Evolutionary conservation across 2,113 vertebrate species (phyloP).

Genomic region (Lipophrys pholis): DNA sequence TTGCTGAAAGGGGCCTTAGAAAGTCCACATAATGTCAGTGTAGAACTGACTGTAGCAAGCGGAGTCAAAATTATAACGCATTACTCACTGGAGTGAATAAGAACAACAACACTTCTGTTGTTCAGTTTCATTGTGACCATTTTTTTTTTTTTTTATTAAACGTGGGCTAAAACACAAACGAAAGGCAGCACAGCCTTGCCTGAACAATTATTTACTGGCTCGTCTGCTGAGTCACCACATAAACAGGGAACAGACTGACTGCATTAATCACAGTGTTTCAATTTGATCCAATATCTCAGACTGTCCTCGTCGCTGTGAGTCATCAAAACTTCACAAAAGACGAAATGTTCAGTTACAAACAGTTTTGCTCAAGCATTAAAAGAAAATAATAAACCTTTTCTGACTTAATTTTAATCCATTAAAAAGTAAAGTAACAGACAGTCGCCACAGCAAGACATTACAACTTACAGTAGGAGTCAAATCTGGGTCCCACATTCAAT

Average conservation of each 20-base stretch:
- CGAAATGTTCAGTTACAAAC: not conserved
- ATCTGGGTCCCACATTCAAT: too few species aligned
- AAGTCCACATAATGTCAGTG: constrained; percentile 6
- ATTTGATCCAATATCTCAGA: constrained; percentile 19
- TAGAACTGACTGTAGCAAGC: not conserved
- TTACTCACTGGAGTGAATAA: too few species aligned
- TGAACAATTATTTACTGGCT: constrained; percentile 29
- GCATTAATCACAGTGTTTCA: constrained; percentile 48
- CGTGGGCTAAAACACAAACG: constrained; percentile 1
- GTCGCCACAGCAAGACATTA: too few species aligned
- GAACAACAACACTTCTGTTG: not conserved
- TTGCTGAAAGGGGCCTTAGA: not conserved
- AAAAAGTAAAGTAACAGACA: too few species aligned
- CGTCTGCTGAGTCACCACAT: constrained; percentile 39
- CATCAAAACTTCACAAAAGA: constrained; percentile 36
- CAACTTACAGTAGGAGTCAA: too few species aligned
- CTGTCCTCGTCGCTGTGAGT: constrained; percentile 9
- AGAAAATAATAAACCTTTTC: too few species aligned
- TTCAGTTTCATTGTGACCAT: constrained; percentile 14
- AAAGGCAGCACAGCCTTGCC: not conserved
- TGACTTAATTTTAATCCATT: too few species aligned
- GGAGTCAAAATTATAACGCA: too few species aligned
- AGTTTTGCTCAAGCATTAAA: not conserved
- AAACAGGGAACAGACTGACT: constrained; percentile 24
- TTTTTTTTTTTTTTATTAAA: constrained; percentile 6